Conservation (phyloP, 2,113 vertebrate species). For the Micronycteris hirsuta region DNA sequence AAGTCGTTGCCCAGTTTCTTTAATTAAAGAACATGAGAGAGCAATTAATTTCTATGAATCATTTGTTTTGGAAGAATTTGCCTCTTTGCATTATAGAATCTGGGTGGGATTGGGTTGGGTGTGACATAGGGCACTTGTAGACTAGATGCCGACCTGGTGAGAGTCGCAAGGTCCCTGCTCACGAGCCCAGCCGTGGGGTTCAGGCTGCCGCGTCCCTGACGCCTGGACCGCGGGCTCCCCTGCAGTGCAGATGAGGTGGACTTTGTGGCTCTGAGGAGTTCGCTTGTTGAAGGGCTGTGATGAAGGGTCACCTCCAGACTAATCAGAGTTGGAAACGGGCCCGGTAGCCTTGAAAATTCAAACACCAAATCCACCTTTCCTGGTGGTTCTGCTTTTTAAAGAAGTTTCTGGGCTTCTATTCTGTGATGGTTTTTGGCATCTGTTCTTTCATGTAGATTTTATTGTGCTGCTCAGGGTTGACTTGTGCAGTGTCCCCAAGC, state of each 20-base stretch:
- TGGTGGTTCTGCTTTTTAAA: background rate
- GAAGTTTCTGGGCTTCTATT: background rate
- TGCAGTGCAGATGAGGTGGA: background rate
- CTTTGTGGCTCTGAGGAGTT: background rate
- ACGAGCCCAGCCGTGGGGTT: background rate
- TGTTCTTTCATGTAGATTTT: background rate
- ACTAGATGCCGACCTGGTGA: background rate
- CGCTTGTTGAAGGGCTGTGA: background rate
- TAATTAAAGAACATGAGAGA: constrained; percentile 49
- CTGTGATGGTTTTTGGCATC: background rate
- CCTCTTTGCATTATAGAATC: background rate
- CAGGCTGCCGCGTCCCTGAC: background rate
- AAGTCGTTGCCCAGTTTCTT: constrained; percentile 37
- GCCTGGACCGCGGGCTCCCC: background rate
- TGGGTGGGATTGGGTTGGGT: background rate
- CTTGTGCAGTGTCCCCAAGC: background rate
- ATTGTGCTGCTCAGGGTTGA: background rate
- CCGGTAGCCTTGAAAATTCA: background rate
- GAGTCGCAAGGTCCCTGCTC: background rate
- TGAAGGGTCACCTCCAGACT: background rate
- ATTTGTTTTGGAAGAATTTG: constrained; percentile 27
- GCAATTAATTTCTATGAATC: constrained; percentile 47
- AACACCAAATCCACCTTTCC: background rate
- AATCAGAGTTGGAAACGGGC: background rate
- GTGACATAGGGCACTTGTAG: background rate